Percentiles rank a stretch among this genome's conserved stretches.
phyloP scores from a whole-genome alignment of 2,888 invertebrate genomes.

The Limnephilus auricula region DNA sequence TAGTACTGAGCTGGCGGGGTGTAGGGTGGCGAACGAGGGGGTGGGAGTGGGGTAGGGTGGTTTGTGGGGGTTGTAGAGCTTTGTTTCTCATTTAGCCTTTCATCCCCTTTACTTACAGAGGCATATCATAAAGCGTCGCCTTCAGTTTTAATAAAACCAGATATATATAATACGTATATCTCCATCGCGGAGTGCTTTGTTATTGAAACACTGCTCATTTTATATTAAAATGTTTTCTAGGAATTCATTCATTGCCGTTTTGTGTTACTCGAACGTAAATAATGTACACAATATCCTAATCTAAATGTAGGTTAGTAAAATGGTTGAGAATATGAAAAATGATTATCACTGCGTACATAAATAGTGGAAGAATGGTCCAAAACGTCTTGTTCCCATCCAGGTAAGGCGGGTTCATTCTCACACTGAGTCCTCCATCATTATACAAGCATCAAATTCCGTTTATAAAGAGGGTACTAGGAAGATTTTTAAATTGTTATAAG shows the following conservation, averaged over 20 bases:
- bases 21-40: neutral
- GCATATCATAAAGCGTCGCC: conserved; percentile 48
- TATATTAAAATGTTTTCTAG: neutral
- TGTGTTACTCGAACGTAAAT: neutral
- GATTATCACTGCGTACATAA: no score
- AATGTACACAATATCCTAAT: no score
- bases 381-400: no score
- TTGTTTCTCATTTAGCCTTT: conserved; percentile 45
- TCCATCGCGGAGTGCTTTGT: conserved; percentile 17
- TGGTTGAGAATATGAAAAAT: no score
- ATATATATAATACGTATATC: conserved; percentile 16
- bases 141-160: conserved; percentile 49
- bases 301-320: no score
- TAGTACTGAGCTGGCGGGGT: neutral
- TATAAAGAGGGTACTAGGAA: no score
- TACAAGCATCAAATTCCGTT: no score
- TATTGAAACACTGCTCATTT: neutral
- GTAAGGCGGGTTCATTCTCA: no score
- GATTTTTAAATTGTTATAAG: no score
- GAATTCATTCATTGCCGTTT: neutral
- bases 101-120: conserved; percentile 24
- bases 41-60: neutral
- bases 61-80: neutral
- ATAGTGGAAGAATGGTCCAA: no score
- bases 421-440: no score